phyloP scores from a whole-genome alignment of 1,140 invertebrate genomes.

The Bombus ignitus region DNA sequence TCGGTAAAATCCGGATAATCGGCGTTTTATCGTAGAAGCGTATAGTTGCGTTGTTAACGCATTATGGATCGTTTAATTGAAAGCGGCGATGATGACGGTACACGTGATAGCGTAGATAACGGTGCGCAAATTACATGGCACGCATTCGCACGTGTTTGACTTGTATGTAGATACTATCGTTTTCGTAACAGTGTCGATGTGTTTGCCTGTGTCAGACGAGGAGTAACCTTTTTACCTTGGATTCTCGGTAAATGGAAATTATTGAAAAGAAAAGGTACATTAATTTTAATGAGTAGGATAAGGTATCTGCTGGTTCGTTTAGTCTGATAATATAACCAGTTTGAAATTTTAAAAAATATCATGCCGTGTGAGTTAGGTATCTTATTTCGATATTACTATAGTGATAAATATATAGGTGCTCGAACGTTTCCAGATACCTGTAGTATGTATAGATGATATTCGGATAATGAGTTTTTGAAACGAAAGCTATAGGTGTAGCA shows the following conservation, averaged over 20 bases:
- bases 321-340: not conserved
- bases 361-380: not conserved
- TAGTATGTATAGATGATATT: too few species aligned
- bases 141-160: conserved; percentile 10
- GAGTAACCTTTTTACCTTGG: not conserved
- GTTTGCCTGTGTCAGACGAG: conserved; percentile 5
- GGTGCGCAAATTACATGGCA: conserved; percentile 7
- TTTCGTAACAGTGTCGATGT: not conserved
- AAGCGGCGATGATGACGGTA: not conserved
- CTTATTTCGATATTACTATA: not conserved
- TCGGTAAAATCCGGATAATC: not conserved
- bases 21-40: not conserved
- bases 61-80: not conserved
- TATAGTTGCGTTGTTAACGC: conserved; percentile 2
- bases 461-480: not conserved
- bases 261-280: not conserved
- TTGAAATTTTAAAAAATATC: not conserved
- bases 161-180: conserved; percentile 1
- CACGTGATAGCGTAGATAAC: conserved; percentile 20
- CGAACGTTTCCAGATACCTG: not conserved
- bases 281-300: not conserved
- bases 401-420: not conserved
- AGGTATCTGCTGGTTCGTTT: not conserved
- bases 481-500: not conserved
- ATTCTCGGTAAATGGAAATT: not conserved